Evolutionary conservation across 1,140 invertebrate species (phyloP), one percentile per base, ranked within the genome.

Genomic region (Bombus sylvicola): DNA sequence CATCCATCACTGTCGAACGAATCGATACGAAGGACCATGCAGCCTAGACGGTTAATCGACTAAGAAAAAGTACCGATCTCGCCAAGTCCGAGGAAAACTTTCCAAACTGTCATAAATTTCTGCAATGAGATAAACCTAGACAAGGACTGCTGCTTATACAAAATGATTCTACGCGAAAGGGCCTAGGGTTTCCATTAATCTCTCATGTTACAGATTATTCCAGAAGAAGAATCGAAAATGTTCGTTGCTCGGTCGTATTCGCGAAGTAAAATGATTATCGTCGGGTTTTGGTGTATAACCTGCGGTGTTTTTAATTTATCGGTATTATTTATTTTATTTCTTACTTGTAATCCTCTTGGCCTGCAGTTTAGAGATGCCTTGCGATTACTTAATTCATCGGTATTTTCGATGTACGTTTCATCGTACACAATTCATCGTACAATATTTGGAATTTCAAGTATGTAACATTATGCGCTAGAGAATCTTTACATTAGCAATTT

Each of bases 1-100:
- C 83, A 85, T 85, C 83, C 39, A 85, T 85, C 83, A 85, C 68
- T 85, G 83, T 85, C 83, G 83, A 66, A 80, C 68, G 39, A 57
- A 72, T 72, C 83, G 83, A 80, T 85, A 80, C 83, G 53, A 25
- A 43, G 47, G 53, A 71, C 83, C 83, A 18, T 62, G 47, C 77
- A 72, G 31, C 53, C 53, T 13, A 22, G 43, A 31, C 64, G 43
- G 83, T 85, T 85, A 85, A 85, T 85, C 83, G 83, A 80, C 53
- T 57, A 72, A 53, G 68, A 85, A 85, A 80, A 85, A 85, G 31
- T 64, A 73, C 57, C 34, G 22, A 64, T 34, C 76, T 28, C 28
- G 66, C 28, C 68, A 34, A 80, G 41, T 47, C 53, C 43, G 31
- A 72, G 59, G 83, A 72, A 37, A 84, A 84, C 74, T 83, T 76